These are phyloP conservation scores for Siphamia tubifer DNA, from an alignment of 2,113 vertebrate species.

Conservation along the genomic window DNA sequence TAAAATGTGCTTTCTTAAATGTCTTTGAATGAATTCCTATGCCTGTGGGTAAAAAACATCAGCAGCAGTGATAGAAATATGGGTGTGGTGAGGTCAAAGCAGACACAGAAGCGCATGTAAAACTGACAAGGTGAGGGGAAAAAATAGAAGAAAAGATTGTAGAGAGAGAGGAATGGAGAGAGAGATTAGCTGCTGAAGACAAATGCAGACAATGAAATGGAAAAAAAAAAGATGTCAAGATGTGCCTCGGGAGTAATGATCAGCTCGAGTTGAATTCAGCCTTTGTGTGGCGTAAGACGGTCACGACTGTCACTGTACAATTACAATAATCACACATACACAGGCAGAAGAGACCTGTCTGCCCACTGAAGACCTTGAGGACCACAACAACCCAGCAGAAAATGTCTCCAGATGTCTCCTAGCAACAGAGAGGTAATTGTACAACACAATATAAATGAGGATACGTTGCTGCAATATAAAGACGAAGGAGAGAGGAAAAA, in stretches of 20 bases:
- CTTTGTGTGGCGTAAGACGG: conserved; percentile 7
- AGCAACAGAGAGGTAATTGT: conserved; percentile 67
- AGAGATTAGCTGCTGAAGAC: background rate
- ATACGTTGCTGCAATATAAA: conserved; percentile 41
- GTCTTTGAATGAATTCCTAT: conserved; percentile 28
- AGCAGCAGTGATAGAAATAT: background rate
- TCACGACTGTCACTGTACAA: conserved; percentile 33
- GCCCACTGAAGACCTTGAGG: conserved; percentile 57
- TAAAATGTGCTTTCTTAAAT: background rate
- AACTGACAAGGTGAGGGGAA: background rate
- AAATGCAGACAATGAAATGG: background rate
- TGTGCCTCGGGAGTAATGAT: conserved; percentile 2
- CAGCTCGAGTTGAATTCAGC: conserved; percentile 12
- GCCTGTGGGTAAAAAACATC: background rate
- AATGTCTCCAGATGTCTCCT: conserved; percentile 54
- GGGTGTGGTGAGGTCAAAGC: background rate
- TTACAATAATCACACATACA: conserved; percentile 36
- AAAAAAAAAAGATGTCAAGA: background rate
- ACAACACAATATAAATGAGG: conserved; percentile 46
- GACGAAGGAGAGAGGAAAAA: background rate
- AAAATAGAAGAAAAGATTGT: background rate
- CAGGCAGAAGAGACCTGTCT: conserved; percentile 30
- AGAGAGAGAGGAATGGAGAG: background rate
- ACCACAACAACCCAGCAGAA: conserved; percentile 29
- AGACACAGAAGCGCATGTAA: background rate